Evolutionary conservation across 2,797 vertebrate species (phyloP).

Genomic region (Ispidina lecontei): DNA sequence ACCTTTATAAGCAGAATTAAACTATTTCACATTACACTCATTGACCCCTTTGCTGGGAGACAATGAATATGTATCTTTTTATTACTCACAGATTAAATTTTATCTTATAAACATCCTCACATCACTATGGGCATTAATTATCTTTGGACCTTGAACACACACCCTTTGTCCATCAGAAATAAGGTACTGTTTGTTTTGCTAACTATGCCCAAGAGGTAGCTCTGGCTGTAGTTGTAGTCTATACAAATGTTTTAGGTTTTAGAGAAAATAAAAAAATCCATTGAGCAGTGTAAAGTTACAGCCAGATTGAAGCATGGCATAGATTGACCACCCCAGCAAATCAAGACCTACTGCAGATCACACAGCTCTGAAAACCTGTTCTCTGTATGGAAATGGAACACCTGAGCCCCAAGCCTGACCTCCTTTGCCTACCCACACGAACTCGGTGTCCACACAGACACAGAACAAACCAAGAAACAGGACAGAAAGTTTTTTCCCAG

Average conservation of each 20-base stretch:
- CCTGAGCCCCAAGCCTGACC: neutral
- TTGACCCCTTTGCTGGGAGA: neutral
- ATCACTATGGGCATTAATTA: neutral
- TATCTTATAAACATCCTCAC: neutral
- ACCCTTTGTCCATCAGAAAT: neutral
- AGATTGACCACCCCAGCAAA: neutral
- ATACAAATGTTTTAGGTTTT: neutral
- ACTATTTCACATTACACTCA: neutral
- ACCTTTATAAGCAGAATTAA: neutral
- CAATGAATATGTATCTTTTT: neutral
- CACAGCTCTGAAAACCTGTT: accelerated
- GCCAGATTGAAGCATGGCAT: accelerated
- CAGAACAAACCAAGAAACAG: neutral
- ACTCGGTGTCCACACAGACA: accelerated
- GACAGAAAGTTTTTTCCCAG: neutral
- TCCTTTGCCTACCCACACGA: neutral
- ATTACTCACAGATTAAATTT: neutral
- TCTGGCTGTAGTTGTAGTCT: neutral
- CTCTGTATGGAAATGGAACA: accelerated
- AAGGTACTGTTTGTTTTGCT: neutral
- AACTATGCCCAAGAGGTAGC: too few species aligned
- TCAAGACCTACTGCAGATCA: accelerated
- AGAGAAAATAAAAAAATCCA: neutral
- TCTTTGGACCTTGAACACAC: neutral
- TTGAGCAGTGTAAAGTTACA: neutral